phyloP scores from a whole-genome alignment of 2,797 vertebrate genomes.

The Oreochromis grahami region DNA sequence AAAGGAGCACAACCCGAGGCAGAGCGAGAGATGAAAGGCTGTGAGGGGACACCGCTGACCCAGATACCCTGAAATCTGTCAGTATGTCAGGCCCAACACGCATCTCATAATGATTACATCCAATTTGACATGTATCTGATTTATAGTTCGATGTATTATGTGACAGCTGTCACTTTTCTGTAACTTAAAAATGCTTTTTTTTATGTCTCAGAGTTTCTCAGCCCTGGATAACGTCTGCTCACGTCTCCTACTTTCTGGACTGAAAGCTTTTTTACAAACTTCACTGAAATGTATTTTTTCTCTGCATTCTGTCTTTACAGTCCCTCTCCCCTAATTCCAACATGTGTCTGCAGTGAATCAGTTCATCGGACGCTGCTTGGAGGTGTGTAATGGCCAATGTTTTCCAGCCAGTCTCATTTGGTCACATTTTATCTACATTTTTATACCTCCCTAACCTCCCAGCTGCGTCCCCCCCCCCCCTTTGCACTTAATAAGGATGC shows the following conservation, averaged over 20 bases:
- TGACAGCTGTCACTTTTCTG: background rate
- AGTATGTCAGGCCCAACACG: background rate
- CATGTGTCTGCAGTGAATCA: constrained; percentile 14
- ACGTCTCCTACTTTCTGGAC: background rate
- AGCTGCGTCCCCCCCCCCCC: background rate
- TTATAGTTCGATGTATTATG: background rate
- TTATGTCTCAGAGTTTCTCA: background rate
- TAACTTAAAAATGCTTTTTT: background rate
- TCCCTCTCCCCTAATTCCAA: background rate
- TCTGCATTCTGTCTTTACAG: background rate
- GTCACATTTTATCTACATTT: constrained; percentile 25
- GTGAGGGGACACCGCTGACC: constrained; percentile 1
- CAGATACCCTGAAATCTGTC: constrained; percentile 16
- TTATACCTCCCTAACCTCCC: constrained; percentile 12
- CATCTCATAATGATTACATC: background rate
- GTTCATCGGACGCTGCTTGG: constrained; percentile 3
- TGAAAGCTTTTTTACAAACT: constrained; percentile 3
- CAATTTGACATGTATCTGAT: background rate
- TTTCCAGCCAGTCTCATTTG: constrained; percentile 42
- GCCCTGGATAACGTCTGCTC: background rate
- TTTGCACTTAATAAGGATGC: background rate
- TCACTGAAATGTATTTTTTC: background rate
- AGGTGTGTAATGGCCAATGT: constrained; percentile 32
- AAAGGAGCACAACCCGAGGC: background rate
- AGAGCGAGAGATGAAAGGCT: background rate